Conservation (phyloP, 2,113 vertebrate genomes). For the Pseudonaja textilis region DNA sequence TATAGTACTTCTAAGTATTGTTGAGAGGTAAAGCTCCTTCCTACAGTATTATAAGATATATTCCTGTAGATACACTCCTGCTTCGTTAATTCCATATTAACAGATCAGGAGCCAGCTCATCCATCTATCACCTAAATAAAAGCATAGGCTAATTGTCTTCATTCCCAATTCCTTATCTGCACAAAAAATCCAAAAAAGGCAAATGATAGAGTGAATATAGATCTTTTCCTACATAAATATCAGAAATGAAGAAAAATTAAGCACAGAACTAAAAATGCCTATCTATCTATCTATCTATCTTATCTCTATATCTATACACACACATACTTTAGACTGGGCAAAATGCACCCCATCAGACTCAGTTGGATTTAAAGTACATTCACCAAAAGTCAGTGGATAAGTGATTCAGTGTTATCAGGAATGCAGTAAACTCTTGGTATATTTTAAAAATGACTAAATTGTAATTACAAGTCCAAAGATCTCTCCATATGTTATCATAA, state of each 20-base stretch:
- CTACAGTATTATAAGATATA: neutral
- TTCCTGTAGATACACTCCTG: neutral
- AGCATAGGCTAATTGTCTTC: neutral
- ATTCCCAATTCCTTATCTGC: neutral
- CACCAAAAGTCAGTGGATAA: neutral
- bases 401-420: neutral
- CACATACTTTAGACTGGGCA: neutral
- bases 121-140: neutral
- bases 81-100: neutral
- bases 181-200: neutral
- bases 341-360: neutral
- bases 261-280: neutral
- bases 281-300: neutral
- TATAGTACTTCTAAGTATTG: neutral
- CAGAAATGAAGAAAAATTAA: neutral
- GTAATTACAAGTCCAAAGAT: neutral
- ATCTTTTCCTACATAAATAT: neutral
- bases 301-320: no score
- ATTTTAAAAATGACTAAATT: neutral
- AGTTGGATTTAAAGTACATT: neutral
- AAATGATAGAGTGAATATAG: neutral
- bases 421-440: neutral
- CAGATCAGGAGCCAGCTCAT: neutral
- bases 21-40: no score
- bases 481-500: neutral